These are phyloP conservation scores for Drosophila barbarae DNA, from an alignment of 2,888 invertebrate species.

Conservation along the genomic window DNA sequence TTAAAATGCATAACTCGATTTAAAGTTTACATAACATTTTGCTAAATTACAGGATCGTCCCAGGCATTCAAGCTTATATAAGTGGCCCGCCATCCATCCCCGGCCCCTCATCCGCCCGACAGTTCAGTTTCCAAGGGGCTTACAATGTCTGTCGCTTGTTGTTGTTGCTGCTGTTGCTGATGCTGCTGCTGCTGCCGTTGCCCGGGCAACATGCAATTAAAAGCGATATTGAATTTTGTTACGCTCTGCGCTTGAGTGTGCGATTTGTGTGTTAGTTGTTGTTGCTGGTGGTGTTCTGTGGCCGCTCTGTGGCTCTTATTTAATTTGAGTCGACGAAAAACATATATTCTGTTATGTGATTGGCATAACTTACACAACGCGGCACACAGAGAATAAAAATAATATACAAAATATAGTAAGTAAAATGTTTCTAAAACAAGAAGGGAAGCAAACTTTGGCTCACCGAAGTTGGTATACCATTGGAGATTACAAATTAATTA, in stretches of 20 bases:
- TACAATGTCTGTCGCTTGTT: slow-evolving; percentile 70
- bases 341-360: slow-evolving; percentile 68
- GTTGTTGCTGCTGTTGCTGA: slow-evolving; percentile 44
- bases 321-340: slow-evolving; percentile 69
- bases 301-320: slow-evolving; percentile 62
- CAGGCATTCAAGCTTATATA: slow-evolving; percentile 62
- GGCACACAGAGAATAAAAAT: background rate
- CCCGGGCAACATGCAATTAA: slow-evolving; percentile 72
- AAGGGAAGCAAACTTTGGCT: no score
- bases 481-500: no score
- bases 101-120: slow-evolving; percentile 46
- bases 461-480: no score
- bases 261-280: slow-evolving; percentile 54
- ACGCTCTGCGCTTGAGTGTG: slow-evolving; percentile 69
- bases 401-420: no score
- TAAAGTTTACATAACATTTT: slow-evolving; percentile 76
- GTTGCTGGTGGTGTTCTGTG: slow-evolving; percentile 15
- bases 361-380: slow-evolving; percentile 65
- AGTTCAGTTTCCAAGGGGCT: slow-evolving; percentile 71
- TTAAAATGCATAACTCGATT: slow-evolving; percentile 75
- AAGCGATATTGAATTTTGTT: slow-evolving; percentile 75
- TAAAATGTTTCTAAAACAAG: background rate
- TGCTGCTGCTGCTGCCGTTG: slow-evolving; percentile 50
- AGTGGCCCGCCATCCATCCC: slow-evolving; percentile 55
- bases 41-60: slow-evolving; percentile 70